A percentile compares a stretch with the other conserved stretches of the same genome.
phyloP scores from a whole-genome alignment of 2,888 invertebrate species.

The Aquatica leii region DNA sequence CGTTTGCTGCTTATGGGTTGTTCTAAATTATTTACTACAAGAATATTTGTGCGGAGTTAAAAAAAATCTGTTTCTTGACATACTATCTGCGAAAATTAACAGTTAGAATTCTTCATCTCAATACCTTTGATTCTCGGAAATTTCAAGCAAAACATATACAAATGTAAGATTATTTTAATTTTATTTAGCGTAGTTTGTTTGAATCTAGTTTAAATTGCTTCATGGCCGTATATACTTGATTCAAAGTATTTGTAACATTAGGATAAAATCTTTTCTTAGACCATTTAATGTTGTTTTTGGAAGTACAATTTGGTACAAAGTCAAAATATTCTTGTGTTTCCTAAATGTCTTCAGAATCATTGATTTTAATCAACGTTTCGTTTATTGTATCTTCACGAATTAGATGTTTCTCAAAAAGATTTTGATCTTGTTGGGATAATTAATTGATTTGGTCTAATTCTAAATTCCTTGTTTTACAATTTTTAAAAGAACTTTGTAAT shows the following conservation, averaged over 20 bases:
- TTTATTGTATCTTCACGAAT: not conserved
- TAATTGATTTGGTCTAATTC: conserved; percentile 1
- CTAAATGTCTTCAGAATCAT: conserved; percentile 2
- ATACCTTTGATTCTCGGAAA: conserved; percentile 12
- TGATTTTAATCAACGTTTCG: not conserved
- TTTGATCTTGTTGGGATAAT: conserved; percentile 1
- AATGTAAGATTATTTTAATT: too few relatives aligned
- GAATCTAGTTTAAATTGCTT: not conserved
- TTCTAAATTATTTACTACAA: too few relatives aligned
- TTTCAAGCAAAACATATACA: not conserved
- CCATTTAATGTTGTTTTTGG: conserved; percentile 12
- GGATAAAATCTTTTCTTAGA: not conserved
- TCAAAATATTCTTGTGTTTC: not conserved
- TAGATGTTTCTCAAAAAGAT: not conserved
- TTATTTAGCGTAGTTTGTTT: not conserved
- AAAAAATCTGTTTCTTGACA: conserved; percentile 1
- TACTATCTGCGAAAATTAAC: not conserved
- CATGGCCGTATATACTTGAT: not conserved
- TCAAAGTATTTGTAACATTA: not conserved
- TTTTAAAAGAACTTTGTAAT: too few relatives aligned
- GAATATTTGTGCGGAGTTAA: not conserved
- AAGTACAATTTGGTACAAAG: conserved; percentile 7
- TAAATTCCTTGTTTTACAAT: not conserved
- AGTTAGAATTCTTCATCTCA: conserved; percentile 2
- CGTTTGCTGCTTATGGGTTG: too few relatives aligned